phyloP scores from a whole-genome alignment of 1,140 invertebrate species.

The Nephotettix cincticeps region DNA sequence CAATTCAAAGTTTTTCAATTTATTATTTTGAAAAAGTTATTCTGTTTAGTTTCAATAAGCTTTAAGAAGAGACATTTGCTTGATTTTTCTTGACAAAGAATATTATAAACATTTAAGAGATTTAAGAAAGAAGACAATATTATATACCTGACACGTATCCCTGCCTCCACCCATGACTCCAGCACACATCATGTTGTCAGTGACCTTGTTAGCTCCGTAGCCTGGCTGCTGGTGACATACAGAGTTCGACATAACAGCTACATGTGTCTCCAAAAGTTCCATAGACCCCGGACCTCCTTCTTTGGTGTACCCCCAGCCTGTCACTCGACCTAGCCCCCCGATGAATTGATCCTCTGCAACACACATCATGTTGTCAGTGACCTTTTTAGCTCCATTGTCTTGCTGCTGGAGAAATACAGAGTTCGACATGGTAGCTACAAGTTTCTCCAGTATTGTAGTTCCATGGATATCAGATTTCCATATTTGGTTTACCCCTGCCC shows the following conservation, averaged over 20 bases:
- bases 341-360: slow-evolving; percentile 48
- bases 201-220: slow-evolving; percentile 59
- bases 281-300: slow-evolving; percentile 51
- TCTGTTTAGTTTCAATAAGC: too few species aligned
- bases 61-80: too few species aligned
- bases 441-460: slow-evolving; percentile 54
- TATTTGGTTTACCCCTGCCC: slow-evolving; percentile 57
- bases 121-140: too few species aligned
- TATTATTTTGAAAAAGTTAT: too few species aligned
- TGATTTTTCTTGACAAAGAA: too few species aligned
- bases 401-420: slow-evolving; percentile 46
- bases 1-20: too few species aligned
- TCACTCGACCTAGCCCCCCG: slow-evolving; percentile 53
- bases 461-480: slow-evolving; percentile 51
- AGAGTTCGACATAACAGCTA: slow-evolving; percentile 49
- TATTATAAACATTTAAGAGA: too few species aligned
- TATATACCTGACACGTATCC: slow-evolving; percentile 53
- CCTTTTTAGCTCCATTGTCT: slow-evolving; percentile 56
- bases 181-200: slow-evolving; percentile 53
- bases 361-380: slow-evolving; percentile 57
- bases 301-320: slow-evolving; percentile 61
- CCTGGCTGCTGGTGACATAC: slow-evolving; percentile 49
- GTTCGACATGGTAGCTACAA: slow-evolving; percentile 50
- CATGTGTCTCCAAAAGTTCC: slow-evolving; percentile 53
- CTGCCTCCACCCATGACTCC: slow-evolving; percentile 46